Base-by-base conservation (phyloP, 2,888 invertebrate genomes). In the Uropetala carovei region DNA sequence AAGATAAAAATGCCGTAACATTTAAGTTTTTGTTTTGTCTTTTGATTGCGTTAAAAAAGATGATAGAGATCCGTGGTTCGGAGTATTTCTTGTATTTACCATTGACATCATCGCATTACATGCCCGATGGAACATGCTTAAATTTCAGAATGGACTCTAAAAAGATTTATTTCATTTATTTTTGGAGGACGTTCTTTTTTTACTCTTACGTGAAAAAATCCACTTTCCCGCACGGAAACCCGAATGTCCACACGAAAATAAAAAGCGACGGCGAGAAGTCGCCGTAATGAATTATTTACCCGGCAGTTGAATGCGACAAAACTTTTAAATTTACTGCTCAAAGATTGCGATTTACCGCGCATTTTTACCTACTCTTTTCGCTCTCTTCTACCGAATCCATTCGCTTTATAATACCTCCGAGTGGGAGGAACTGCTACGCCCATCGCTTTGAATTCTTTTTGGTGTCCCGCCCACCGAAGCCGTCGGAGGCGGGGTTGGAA, bases 231-330 rank as follows among this genome's bases (percentile, higher is more conserved):
- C n/a, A 22, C 68, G 22, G 22, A n/a, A 10, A 75, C n/a, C 11
- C 75, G 18, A 16, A 75, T 3, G 75, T 75, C 75, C 18, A 10
- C 10, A 27, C 75, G 27, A 75, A 75, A 75, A 27, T 75, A 13
- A 75, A 27, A 43, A 1, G 13, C 75, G 27, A 27, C 22, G 75
- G 11, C 13, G 27, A 75, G 18, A 75, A 27, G 13, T 27, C 22
- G 27, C 22, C 22, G 27, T 75, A 75, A 75, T 75, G 75, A 75
- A 75, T 75, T 75, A 75, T 75, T 75, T 75, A 75, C 75, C 75
- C 75, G 13, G 10, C 9, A 0, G 22, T 75, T 22, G 27, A 75
- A 75, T 27, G 75, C 75, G 4, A 27, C 75, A 27, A 4, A 75
- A 14, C n/a, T 75, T 13, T 27, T 27, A 10, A 75, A 75, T 75